These are phyloP conservation scores for Tetragnatha montana DNA, from an alignment of 2,888 invertebrate species.

Conservation along the genomic window DNA sequence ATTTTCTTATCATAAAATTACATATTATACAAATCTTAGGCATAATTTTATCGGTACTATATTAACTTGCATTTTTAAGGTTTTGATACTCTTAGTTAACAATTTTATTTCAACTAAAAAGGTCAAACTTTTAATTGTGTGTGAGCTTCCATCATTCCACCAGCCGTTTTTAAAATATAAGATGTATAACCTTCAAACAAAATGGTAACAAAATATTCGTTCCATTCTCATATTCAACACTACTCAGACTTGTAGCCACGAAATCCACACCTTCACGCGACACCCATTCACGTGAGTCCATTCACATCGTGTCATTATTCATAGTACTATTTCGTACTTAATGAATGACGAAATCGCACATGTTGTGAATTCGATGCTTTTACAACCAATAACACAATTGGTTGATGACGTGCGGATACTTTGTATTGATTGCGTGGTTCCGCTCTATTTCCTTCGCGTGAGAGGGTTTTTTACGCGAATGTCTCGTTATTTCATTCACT, in stretches of 20 bases:
- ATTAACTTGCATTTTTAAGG: no score
- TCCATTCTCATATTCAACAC: not conserved
- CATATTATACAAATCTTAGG: no score
- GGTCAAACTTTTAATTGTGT: no score
- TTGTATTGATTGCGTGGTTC: conserved; percentile 19
- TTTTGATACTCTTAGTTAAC: no score
- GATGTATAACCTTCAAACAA: no score
- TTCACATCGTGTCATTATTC: not conserved
- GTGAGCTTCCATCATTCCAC: no score
- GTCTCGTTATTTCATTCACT: not conserved
- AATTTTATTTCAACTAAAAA: no score
- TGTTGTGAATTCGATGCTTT: not conserved
- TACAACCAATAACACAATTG: conserved; percentile 3
- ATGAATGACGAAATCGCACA: not conserved
- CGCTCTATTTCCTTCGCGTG: conserved; percentile 33
- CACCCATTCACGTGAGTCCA: not conserved
- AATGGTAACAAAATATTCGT: not conserved
- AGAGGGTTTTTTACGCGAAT: not conserved
- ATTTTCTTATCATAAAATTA: no score
- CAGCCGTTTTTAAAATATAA: no score
- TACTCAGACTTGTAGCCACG: not conserved
- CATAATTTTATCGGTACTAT: no score
- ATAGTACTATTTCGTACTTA: not conserved
- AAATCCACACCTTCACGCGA: not conserved
- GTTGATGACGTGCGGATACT: conserved; percentile 15